Percentiles rank a stretch among this genome's conserved stretches.
Conservation (phyloP, 1,140 invertebrate genomes). For the Arctopsyche grandis region DNA sequence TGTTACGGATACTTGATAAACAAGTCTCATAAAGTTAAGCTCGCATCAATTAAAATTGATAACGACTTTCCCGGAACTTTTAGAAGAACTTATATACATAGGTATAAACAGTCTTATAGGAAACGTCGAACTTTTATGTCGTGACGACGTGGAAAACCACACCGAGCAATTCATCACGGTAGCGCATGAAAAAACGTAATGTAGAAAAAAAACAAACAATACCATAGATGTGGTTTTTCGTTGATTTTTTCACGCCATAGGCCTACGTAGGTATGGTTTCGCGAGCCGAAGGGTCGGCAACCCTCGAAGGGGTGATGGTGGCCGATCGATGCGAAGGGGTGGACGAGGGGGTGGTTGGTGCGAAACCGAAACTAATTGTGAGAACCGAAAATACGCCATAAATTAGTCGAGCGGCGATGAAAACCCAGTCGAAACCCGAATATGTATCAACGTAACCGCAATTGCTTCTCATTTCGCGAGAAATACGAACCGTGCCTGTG, state of each 20-base stretch:
- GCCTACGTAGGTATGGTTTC: background rate
- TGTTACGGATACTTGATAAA: too few relatives aligned
- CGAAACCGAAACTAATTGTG: conserved; percentile 30
- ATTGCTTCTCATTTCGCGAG: background rate
- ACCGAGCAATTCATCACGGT: background rate
- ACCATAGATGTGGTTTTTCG: background rate
- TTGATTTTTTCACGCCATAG: background rate
- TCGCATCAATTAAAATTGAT: too few relatives aligned
- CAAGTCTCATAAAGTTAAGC: too few relatives aligned
- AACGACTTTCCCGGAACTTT: too few relatives aligned
- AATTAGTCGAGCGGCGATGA: conserved; percentile 18
- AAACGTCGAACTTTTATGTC: background rate
- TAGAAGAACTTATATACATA: too few relatives aligned
- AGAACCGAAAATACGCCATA: conserved; percentile 23
- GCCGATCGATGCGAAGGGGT: background rate
- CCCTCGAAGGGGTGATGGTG: background rate
- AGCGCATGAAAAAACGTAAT: background rate
- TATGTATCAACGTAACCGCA: conserved; percentile 5
- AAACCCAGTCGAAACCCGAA: conserved; percentile 1
- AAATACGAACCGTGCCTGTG: background rate
- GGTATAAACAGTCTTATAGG: too few relatives aligned
- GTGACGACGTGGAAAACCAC: conserved; percentile 17
- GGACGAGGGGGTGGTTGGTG: background rate
- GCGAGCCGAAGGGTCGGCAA: background rate
- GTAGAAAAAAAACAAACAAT: background rate